Base-by-base conservation (phyloP, 2,797 vertebrate genomes). In the Lacerta agilis region DNA sequence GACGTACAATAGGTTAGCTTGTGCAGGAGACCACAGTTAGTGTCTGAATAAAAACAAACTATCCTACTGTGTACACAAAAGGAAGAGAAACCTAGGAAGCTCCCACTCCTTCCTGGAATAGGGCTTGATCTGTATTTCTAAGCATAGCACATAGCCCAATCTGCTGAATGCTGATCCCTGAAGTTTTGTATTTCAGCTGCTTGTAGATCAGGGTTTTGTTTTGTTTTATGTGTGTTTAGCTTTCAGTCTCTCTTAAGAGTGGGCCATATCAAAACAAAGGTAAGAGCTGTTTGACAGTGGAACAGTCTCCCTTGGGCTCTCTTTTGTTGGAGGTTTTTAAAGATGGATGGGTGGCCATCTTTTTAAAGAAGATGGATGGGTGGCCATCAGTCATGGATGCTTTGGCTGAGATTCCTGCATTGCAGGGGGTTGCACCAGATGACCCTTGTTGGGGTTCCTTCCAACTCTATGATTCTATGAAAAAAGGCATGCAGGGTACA, bases 121-220 rank as follows among this genome's bases (percentile, higher is more conserved):
- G 45, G 58, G 64, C 77, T 84, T 36, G 25, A 43, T 41, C 18
- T n/a, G 36, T 72, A 73, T 81, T 79, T 55, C 29, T 45, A 86
- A 69, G 23, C 6, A 27, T 41, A 86, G 73, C 45, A 58, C 0
- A 1, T n/a, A 76, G 72, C 86, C 79, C 23, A 27, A 25, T 33
- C 75, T 90, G 87, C 86, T 82, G 55, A 0, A 49, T 76, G 55
- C n/a, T 45, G 73, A 88, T 85, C 93, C 61, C 83, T 66, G 83
- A 87, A 80, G 0, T 64, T 29, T 86, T 85, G 78, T 55, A 55
- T 61, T 69, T 66, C 29, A 27, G 64, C 7, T 13, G 1, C 8
- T 23, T 45, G 25, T 72, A 73, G 36, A 27, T 38, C 27, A 72
- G 49, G 61, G 6, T 33, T 33, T 11, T 72, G 15, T 73, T 10